These are phyloP conservation scores for Petrophora chlorosata DNA, from an alignment of 2,888 invertebrate genomes.

Conservation along the genomic window DNA sequence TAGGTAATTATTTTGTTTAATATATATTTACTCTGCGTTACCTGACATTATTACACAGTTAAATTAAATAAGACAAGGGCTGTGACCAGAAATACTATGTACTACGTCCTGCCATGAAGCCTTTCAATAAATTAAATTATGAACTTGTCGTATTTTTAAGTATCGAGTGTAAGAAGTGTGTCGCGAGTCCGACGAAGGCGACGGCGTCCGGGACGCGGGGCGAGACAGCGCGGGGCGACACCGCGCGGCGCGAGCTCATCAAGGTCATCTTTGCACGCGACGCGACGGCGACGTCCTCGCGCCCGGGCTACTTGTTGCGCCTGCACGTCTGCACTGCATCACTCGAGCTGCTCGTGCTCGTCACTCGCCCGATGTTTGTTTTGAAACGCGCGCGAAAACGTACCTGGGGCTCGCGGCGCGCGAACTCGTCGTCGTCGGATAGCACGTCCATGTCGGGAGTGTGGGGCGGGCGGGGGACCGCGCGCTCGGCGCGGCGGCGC, in stretches of 20 bases:
- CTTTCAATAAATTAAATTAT: conserved; percentile 29
- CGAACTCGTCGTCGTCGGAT: conserved; percentile 79
- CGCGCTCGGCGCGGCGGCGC: conserved; percentile 66
- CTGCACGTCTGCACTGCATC: conserved; percentile 26
- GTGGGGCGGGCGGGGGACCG: conserved; percentile 54
- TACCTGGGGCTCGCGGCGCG: conserved; percentile 78
- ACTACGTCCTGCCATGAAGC: conserved; percentile 13
- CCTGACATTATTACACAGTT: no score
- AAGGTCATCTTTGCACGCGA: conserved; percentile 71
- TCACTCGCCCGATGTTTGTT: conserved; percentile 30
- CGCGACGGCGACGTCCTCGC: conserved; percentile 57
- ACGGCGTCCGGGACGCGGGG: conserved; percentile 49
- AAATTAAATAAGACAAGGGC: no score
- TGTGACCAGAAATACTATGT: neutral
- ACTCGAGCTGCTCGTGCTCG: conserved; percentile 42
- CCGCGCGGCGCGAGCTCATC: conserved; percentile 58
- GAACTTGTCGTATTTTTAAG: conserved; percentile 34
- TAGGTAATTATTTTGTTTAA: no score
- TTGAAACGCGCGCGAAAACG: conserved; percentile 34
- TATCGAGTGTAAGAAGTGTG: conserved; percentile 33
- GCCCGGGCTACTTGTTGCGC: conserved; percentile 72
- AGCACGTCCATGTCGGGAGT: conserved; percentile 75
- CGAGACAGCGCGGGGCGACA: conserved; percentile 58
- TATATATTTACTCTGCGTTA: no score
- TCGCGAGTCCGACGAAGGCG: conserved; percentile 30